Conservation (phyloP, 2,888 invertebrate species). For the Drosophila koepferae region DNA sequence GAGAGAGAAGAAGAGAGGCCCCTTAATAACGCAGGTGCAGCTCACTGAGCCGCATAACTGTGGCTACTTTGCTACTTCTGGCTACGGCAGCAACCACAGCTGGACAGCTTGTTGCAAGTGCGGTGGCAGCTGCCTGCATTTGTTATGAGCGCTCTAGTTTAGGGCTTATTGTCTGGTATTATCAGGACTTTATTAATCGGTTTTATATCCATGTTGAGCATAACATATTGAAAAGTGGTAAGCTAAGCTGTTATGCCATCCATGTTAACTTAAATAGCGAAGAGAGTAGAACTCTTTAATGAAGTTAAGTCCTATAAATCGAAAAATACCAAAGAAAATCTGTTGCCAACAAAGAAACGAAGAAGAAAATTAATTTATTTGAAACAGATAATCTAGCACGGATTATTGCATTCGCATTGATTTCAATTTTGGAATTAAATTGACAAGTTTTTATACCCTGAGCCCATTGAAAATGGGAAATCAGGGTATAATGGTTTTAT, state of each 20-base stretch:
- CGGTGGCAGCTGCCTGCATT: background rate
- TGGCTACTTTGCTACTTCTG: conserved; percentile 32
- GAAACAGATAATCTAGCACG: too few relatives aligned
- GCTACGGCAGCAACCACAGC: conserved; percentile 32
- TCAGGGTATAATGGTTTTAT: too few relatives aligned
- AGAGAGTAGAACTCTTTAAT: too few relatives aligned
- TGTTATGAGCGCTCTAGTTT: background rate
- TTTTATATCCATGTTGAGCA: background rate
- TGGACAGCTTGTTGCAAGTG: conserved; percentile 23
- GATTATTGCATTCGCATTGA: too few relatives aligned
- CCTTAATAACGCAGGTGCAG: conserved; percentile 39
- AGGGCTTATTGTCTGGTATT: background rate
- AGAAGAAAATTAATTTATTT: too few relatives aligned
- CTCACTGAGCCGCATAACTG: conserved; percentile 48
- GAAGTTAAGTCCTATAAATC: too few relatives aligned
- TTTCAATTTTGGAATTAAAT: too few relatives aligned
- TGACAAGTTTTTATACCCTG: too few relatives aligned
- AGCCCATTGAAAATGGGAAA: too few relatives aligned
- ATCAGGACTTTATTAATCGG: background rate
- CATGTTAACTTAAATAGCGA: too few relatives aligned
- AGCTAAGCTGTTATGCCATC: background rate
- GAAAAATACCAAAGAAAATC: too few relatives aligned
- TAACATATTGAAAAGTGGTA: background rate
- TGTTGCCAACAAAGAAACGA: too few relatives aligned
- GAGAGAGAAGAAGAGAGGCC: background rate